Percentiles rank a stretch among this genome's conserved stretches.
Evolutionary conservation across 2,888 invertebrate genomes (phyloP).

Genomic region (Spialia ferax): DNA sequence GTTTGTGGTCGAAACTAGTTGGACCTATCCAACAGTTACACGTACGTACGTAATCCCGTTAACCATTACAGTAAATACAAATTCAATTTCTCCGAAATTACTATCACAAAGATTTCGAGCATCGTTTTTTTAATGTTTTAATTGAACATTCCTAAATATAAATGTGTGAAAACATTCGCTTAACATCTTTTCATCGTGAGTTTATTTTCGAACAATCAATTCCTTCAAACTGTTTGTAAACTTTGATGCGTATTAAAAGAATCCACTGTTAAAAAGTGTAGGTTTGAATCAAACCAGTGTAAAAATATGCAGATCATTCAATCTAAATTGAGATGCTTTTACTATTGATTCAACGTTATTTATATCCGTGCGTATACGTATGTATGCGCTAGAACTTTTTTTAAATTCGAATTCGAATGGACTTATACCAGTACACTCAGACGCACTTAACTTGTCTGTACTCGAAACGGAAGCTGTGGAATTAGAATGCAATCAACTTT

Average conservation of each 20-base stretch:
- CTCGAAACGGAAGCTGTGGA: background rate
- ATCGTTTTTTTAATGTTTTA: no score
- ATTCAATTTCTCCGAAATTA: no score
- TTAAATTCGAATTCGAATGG: slow-evolving; percentile 24
- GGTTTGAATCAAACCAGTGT: slow-evolving; percentile 20
- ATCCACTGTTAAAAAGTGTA: background rate
- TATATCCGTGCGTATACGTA: slow-evolving; percentile 10
- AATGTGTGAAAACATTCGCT: no score
- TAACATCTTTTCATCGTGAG: background rate
- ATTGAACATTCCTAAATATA: background rate
- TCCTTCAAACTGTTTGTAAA: background rate
- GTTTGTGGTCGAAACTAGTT: no score
- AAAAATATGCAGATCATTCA: slow-evolving; percentile 28
- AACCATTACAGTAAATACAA: no score
- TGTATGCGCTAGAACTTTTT: slow-evolving; percentile 9
- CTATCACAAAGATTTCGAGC: no score
- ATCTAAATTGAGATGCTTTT: slow-evolving; percentile 15
- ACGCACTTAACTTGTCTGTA: slow-evolving; percentile 30
- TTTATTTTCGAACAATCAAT: slow-evolving; percentile 1
- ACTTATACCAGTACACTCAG: slow-evolving; percentile 28
- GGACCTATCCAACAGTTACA: no score
- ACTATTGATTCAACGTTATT: slow-evolving; percentile 24
- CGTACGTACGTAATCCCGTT: no score
- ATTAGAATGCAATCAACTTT: slow-evolving; percentile 3
- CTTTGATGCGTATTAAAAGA: background rate